These are phyloP conservation scores for Zelostemma sp. DNA, from an alignment of 1,140 invertebrate genomes.

Conservation along the genomic window DNA sequence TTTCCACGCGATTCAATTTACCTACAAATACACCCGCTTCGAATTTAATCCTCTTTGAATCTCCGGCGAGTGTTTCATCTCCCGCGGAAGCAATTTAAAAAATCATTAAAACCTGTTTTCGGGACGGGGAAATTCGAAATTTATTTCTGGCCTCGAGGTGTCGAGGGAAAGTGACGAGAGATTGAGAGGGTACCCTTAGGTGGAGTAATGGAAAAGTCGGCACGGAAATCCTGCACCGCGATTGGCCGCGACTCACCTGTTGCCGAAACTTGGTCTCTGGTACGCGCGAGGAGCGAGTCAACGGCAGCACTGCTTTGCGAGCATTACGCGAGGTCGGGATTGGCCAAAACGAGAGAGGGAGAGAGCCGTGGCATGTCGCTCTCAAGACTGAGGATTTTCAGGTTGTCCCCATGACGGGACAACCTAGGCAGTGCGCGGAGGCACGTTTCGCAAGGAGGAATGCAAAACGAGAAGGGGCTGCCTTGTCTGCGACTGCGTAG, in stretches of 20 bases:
- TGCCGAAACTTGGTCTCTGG: constrained; percentile 47
- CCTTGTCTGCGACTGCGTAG: constrained; percentile 42
- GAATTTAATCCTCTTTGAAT: not conserved
- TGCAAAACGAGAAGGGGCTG: constrained; percentile 32
- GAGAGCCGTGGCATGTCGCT: constrained; percentile 53
- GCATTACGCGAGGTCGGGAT: constrained; percentile 44
- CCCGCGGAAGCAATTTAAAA: not conserved
- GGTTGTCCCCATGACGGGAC: constrained; percentile 28
- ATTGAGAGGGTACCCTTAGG: too few relatives aligned
- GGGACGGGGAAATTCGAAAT: too few relatives aligned
- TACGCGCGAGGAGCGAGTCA: constrained; percentile 18
- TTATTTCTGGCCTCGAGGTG: not conserved
- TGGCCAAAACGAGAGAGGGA: constrained; percentile 20
- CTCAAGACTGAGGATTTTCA: constrained; percentile 39
- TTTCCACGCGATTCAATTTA: not conserved
- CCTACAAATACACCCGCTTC: not conserved
- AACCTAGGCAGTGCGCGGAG: constrained; percentile 40
- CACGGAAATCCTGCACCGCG: too few relatives aligned
- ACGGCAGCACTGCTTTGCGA: constrained; percentile 33
- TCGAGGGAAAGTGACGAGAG: too few relatives aligned
- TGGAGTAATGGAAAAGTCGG: too few relatives aligned
- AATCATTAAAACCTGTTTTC: too few relatives aligned
- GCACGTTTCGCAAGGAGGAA: constrained; percentile 34
- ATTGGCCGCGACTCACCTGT: constrained; percentile 53
- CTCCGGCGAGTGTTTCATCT: not conserved